Conservation (phyloP, 53 echinoderm and acorn worm genomes). For the Stichopus horrens region DNA sequence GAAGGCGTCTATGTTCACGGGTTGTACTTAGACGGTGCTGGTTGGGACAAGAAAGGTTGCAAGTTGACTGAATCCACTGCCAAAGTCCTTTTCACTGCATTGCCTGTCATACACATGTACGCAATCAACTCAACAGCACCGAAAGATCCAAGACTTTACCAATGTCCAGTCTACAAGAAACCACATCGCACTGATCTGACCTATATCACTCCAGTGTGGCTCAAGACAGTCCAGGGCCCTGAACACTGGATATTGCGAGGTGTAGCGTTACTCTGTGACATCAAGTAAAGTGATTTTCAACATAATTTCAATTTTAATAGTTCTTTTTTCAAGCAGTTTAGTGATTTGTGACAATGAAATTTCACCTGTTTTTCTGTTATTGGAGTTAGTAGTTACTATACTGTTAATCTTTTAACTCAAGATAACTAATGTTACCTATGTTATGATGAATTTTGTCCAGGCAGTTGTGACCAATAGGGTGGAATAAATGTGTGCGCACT, state of each 20-base stretch:
- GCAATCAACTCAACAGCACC: conserved; percentile 80
- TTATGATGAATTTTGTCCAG: no score
- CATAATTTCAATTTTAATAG: background rate
- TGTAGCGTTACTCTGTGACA: conserved; percentile 92
- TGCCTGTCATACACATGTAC: conserved; percentile 93
- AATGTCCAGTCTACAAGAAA: conserved; percentile 97
- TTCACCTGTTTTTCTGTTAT: no score
- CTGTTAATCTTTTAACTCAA: background rate
- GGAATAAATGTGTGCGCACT: no score
- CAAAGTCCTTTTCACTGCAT: conserved; percentile 92
- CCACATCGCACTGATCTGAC: conserved; percentile 90
- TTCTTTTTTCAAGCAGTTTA: background rate
- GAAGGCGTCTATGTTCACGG: conserved; percentile 88
- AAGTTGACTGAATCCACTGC: conserved; percentile 90
- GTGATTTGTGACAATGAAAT: no score
- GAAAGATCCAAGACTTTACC: conserved; percentile 86
- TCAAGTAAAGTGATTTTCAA: conserved; percentile 60
- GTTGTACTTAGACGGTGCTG: conserved; percentile 89
- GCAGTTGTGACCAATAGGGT: no score
- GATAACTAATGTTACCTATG: background rate
- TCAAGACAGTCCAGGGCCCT: conserved; percentile 88
- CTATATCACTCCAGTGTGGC: conserved; percentile 92
- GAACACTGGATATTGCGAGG: conserved; percentile 96
- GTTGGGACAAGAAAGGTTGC: conserved; percentile 97
- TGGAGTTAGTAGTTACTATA: no score